Evolutionary conservation across 2,797 vertebrate species (phyloP).

Genomic region (Miichthys miiuy): DNA sequence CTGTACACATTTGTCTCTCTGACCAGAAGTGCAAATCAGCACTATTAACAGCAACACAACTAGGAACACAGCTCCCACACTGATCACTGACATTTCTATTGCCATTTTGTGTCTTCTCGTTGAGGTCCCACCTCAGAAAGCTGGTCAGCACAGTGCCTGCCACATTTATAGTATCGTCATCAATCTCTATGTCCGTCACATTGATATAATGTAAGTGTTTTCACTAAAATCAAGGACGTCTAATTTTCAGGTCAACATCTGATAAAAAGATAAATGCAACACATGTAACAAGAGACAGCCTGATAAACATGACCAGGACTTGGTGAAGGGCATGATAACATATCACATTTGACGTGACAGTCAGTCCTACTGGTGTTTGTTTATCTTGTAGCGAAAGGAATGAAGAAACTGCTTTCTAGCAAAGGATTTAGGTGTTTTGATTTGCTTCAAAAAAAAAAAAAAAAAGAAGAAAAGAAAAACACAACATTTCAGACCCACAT

Average conservation of each 20-base stretch:
- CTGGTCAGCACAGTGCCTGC: background rate
- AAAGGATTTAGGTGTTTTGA: slow-evolving; percentile 7
- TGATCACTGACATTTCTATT: slow-evolving; percentile 63
- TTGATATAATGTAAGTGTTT: slow-evolving; percentile 40
- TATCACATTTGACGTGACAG: slow-evolving; percentile 14
- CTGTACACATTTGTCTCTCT: slow-evolving; percentile 35
- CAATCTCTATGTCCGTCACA: background rate
- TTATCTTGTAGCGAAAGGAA: slow-evolving; percentile 25
- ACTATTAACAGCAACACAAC: slow-evolving; percentile 69
- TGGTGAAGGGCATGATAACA: slow-evolving; percentile 72
- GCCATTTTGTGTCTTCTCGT: slow-evolving; percentile 47
- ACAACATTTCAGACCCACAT: slow-evolving; percentile 61
- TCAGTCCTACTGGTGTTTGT: slow-evolving; percentile 22
- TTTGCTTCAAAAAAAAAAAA: slow-evolving; percentile 5
- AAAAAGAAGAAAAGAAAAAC: background rate
- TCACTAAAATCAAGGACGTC: slow-evolving; percentile 70
- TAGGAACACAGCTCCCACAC: slow-evolving; percentile 66
- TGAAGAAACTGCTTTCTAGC: background rate
- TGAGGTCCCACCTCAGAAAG: slow-evolving; percentile 44
- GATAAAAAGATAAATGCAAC: slow-evolving; percentile 30
- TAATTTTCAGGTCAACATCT: slow-evolving; percentile 53
- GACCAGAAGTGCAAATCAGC: slow-evolving; percentile 45
- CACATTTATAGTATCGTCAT: slow-evolving; percentile 69
- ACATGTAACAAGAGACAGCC: slow-evolving; percentile 3
- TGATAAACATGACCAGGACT: slow-evolving; percentile 38